A percentile compares a stretch with the other conserved stretches of the same genome.
These are phyloP conservation scores for Neosilurus mollespiculum DNA, from an alignment of 2,797 vertebrate genomes.

Conservation along the genomic window DNA sequence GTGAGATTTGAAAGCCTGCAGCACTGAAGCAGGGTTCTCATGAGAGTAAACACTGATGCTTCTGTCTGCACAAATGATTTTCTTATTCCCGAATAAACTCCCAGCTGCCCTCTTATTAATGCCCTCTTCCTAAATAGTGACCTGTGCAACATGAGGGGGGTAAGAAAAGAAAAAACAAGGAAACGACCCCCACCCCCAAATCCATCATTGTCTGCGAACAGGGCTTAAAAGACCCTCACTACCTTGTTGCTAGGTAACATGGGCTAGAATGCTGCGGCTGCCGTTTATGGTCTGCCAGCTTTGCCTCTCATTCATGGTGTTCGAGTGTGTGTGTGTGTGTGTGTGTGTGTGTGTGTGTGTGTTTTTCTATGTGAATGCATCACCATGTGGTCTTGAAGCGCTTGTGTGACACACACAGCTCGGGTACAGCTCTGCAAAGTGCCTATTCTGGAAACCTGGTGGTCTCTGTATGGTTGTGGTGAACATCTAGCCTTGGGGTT, in stretches of 20 bases:
- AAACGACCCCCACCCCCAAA: conserved; percentile 44
- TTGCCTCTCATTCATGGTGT: conserved; percentile 52
- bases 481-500: conserved; percentile 1
- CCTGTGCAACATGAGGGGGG: conserved; percentile 53
- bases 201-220: conserved; percentile 72
- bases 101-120: conserved; percentile 27
- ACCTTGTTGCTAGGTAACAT: conserved; percentile 82
- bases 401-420: neutral
- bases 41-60: conserved; percentile 34
- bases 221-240: conserved; percentile 69
- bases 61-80: conserved; percentile 24
- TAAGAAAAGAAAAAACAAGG: neutral
- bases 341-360: neutral
- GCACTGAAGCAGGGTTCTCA: conserved; percentile 25
- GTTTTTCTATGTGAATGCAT: conserved; percentile 35
- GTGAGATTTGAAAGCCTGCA: conserved; percentile 32
- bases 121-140: conserved; percentile 53
- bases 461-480: conserved; percentile 13
- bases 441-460: neutral
- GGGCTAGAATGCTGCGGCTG: conserved; percentile 73
- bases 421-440: neutral
- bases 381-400: conserved; percentile 32
- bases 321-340: conserved; percentile 15
- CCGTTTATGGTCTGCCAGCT: conserved; percentile 72
- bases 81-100: conserved; percentile 52